Evolutionary conservation across 2,888 invertebrate species (phyloP).

Genomic region (Cremastobaeus sp.): DNA sequence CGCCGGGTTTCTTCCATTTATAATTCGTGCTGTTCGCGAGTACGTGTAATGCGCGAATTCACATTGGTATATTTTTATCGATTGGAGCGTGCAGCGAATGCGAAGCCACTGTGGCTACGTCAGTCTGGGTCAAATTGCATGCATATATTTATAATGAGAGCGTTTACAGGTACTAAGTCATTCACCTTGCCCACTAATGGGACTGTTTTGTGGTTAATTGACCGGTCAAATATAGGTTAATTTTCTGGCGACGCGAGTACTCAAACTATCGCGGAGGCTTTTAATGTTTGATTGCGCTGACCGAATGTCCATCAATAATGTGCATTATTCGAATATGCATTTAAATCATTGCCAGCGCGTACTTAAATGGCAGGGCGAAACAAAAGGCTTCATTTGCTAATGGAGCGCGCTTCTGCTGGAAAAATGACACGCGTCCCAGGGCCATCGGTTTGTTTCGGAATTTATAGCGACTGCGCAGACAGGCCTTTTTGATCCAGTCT

Average conservation of each 20-base stretch:
- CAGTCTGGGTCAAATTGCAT: constrained; percentile 47
- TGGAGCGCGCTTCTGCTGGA: constrained; percentile 32
- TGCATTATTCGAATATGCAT: constrained; percentile 24
- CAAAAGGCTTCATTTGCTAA: constrained; percentile 36
- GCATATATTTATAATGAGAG: constrained; percentile 50
- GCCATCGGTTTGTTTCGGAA: constrained; percentile 18
- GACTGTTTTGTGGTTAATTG: constrained; percentile 45
- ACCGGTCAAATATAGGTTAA: constrained; percentile 49
- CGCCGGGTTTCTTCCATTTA: constrained; percentile 45
- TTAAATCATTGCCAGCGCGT: constrained; percentile 40
- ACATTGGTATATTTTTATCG: constrained; percentile 54
- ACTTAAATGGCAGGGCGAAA: constrained; percentile 18
- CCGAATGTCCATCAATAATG: constrained; percentile 44
- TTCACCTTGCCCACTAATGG: constrained; percentile 43
- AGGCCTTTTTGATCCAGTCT: constrained; percentile 22
- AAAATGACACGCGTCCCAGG: constrained; percentile 20
- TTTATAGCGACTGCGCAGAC: constrained; percentile 19
- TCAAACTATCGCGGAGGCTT: constrained; percentile 42
- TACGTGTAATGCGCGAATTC: constrained; percentile 40
- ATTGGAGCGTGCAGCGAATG: constrained; percentile 31
- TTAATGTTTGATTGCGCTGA: constrained; percentile 48
- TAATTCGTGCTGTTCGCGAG: constrained; percentile 40
- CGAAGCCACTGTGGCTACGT: constrained; percentile 13
- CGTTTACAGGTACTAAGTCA: constrained; percentile 52
- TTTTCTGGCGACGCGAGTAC: constrained; percentile 35